These are phyloP conservation scores for Thripadectes ignobilis DNA, from an alignment of 2,797 vertebrate species.

Conservation along the genomic window DNA sequence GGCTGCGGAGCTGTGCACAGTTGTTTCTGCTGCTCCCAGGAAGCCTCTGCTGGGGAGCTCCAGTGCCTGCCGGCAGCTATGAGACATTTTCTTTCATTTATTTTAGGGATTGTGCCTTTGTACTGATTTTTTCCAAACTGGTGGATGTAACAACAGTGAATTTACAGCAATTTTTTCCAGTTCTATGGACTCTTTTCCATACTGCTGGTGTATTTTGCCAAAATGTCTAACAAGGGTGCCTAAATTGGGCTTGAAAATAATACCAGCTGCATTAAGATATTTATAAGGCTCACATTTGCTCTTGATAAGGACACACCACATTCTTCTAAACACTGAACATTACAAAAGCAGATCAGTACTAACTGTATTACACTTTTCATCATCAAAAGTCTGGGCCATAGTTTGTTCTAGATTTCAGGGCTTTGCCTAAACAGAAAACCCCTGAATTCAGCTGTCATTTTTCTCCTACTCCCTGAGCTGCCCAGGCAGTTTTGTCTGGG, in stretches of 20 bases:
- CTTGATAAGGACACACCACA: neutral
- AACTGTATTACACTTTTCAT: neutral
- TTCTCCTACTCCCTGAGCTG: neutral
- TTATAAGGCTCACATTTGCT: neutral
- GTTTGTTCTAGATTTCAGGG: neutral
- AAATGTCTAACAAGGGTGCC: neutral
- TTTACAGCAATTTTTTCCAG: conserved; percentile 40
- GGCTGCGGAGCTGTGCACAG: neutral
- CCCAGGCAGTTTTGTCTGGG: neutral
- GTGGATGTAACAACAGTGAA: conserved; percentile 31
- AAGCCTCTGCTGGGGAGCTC: conserved; percentile 44
- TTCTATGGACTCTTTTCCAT: conserved; percentile 38
- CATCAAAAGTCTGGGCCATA: neutral
- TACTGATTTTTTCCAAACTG: neutral
- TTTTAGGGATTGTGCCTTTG: conserved; percentile 12
- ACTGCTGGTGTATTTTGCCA: conserved; percentile 11
- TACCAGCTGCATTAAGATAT: neutral
- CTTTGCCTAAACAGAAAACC: neutral
- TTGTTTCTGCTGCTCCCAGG: neutral
- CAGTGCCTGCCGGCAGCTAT: neutral
- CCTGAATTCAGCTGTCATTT: neutral
- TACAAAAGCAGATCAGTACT: neutral
- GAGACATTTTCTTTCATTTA: conserved; percentile 26
- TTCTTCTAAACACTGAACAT: neutral
- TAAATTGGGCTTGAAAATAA: conserved; percentile 3